Base-by-base conservation (phyloP, 53 echinoderm and acorn worm species). In the Hippasteria phrygiana region DNA sequence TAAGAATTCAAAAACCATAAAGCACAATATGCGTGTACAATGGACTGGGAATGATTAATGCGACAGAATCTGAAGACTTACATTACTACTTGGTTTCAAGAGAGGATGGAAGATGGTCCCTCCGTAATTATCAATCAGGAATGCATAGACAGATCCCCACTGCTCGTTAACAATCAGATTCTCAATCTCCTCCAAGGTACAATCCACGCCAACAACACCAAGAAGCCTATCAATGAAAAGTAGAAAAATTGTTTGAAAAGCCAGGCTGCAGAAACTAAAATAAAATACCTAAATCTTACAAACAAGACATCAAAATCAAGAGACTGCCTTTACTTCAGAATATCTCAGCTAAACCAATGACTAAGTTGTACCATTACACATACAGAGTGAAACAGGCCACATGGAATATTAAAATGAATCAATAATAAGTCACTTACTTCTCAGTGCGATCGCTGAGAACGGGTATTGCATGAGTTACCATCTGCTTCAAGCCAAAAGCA, bases 91-190 rank as follows among this genome's bases (percentile, higher is more conserved):
- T 5, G 99, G 96, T 55, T 99, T 99, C 43, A 99, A 69, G 7
- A 96, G 88, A 0, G 99, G 99, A 75, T 99, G 99, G 71, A 99
- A 99, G 88, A 99, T 96, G 5, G 99, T 96, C 31, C 94, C 95
- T 46, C 94, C 99, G 51, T 99, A 96, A 40, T 94, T 99, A 79
- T 99, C 96, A 42, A 99, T 99, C 67, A 99, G 90, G 77, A 99
- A 99, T 16, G 99, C 96, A 83, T 99, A 99, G 55, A 99, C 99
- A 2, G 92, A 92, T 9, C 98, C 98, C 99, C 99, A 99, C 80
- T 96, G 94, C 41, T 94, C 85, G 14, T 93, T 96, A 1, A 94
- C 93, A 18, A 99, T 94, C 85, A 99, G 51, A 45, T 99, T 95
- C 51, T 99, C 99, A 74, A 99, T 99, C 72, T 99, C 99, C 55